Evolutionary conservation across 2,797 vertebrate genomes (phyloP), one percentile per base, ranked within the genome.

Genomic region (Darevskia mixta): DNA sequence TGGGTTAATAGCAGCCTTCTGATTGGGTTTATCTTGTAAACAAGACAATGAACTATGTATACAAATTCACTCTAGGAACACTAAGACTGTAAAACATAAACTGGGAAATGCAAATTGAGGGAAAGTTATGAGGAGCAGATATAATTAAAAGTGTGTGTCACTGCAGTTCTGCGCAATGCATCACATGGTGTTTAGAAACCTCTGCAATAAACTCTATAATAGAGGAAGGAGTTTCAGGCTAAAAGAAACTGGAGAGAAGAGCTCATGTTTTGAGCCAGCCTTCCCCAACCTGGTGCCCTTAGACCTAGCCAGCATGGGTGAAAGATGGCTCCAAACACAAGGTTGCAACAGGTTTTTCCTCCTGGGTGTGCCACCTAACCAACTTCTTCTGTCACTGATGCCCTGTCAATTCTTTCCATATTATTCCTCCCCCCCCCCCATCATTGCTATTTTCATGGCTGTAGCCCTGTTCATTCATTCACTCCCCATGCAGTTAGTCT

Each of bases 1-100:
- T 75, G 41, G 6, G 72, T 90, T 92, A 93, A 85, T 87, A 86
- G 61, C 72, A 92, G 85, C 43, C 90, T 85, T 64, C 78, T 92
- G 85, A 93, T 89, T 94, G 45, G 83, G 85, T 96, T 95, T 90
- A 88, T 92, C 85, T 90, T 0, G 0, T 64, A 90, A 93, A 89
- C 82, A 88, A 87, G 90, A 89, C 75, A 83, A 87, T 75, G 69
- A 93, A 55, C 69, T 77, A 83, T 76, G 38, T 77, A 87, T 86
- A 95, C 1, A 1, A 89, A 92, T 90, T 92, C 78, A 81, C 23
- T 86, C 86, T 0, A 27, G 80, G 79, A 83, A 86, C 38, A 9
- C 83, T 82, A 88, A 87, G 88, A 80, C 25, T 85, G 77, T 87
- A 41, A n/a, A 90, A 85, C 64, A 86, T 85, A 87, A 94, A 67